Base-by-base conservation (phyloP, 2,113 vertebrate species). In the Psittacus erithacus region DNA sequence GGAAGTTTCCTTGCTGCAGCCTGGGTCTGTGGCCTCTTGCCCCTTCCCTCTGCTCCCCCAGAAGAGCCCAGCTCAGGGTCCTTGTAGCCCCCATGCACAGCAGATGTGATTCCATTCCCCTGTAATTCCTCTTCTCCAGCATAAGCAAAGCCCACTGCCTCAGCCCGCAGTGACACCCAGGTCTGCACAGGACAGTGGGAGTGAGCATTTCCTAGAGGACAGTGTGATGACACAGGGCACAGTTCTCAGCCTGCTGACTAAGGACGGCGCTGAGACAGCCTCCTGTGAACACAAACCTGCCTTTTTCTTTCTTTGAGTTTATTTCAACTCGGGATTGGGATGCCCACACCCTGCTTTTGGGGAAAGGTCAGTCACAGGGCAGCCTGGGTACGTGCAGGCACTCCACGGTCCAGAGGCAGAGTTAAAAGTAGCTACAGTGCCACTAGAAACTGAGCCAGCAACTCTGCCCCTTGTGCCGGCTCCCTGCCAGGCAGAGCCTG, bases 401-500 rank as follows among this genome's bases (percentile, higher is more conserved):
- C 44, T 52, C 49, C 59, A 10, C 0, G 5, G 46, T 53, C 63
- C 70, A 41, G 13, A 28, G 69, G 35, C 69, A 18, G 55, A 88
- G 43, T 28, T 59, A 67, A 18, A 59, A 71, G 60, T 1, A 49
- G 43, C 65, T 6, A 8, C 18, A 59, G 68, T 62, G 88, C 10
- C 64, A n/a, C n/a, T 8, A 20, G 71, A 86, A 38, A 14, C 47
- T 43, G 14, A 31, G 60, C 25, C 70, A 77, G 82, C 73, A 82
- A 65, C 91, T 84, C 60, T 88, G 86, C 78, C 44, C 52, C 4
- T 2, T 17, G 84, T 55, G 57, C 68, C 4, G 4, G 69, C 86
- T 88, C 60, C 63, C 60, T 31, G 87, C 81, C 82, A 70, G 90
- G 87, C 91, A 76, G 47, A 7, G 63, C 73, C 49, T 69, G 41